Conservation (phyloP, 2,113 vertebrate species). For the Bombycilla garrulus region DNA sequence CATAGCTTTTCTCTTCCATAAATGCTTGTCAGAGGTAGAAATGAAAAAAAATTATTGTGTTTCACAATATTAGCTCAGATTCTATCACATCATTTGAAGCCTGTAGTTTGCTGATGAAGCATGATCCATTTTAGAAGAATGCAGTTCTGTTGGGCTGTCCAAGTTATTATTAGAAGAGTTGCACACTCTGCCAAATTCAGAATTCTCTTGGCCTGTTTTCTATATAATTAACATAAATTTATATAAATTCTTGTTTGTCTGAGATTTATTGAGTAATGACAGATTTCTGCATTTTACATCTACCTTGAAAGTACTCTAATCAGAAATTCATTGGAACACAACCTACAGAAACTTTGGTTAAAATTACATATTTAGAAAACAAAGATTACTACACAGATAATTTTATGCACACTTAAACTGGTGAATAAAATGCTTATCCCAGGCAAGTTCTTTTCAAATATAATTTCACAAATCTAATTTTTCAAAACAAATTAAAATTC, state of each 20-base stretch:
- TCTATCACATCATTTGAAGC: not conserved
- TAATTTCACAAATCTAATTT: not conserved
- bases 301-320: not conserved
- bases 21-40: not conserved
- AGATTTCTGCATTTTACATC: not conserved
- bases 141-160: fast-evolving
- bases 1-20: not conserved
- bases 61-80: not conserved
- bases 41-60: not conserved
- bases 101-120: not conserved
- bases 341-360: not conserved
- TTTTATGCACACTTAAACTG: not conserved
- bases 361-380: not conserved
- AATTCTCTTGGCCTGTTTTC: not conserved
- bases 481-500: not conserved
- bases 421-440: not conserved
- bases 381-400: not conserved
- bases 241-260: not conserved
- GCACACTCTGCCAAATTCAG: not conserved
- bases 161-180: not conserved
- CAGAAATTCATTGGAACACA: not conserved
- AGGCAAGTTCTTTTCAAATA: not conserved
- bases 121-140: not conserved
- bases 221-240: not conserved
- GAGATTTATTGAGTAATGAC: not conserved